Percentiles rank a stretch among this genome's conserved stretches.
Conservation (phyloP, 2,797 vertebrate genomes). For the Enteromius anoplus region DNA sequence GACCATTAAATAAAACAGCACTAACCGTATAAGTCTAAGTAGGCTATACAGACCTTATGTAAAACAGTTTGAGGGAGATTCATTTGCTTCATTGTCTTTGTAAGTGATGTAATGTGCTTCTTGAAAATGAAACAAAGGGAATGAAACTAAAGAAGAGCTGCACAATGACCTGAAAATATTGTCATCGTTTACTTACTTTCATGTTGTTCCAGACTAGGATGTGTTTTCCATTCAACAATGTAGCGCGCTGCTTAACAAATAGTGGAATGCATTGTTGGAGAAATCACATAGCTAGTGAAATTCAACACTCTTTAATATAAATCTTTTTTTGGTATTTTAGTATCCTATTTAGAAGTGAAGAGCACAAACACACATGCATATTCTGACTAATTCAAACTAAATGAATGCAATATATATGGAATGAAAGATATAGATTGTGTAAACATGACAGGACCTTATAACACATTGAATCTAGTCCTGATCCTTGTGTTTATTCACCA, state of each 20-base stretch:
- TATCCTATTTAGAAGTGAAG: too few species aligned
- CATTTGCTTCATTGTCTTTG: not conserved
- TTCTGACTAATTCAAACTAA: too few species aligned
- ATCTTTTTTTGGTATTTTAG: not conserved
- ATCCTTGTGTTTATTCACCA: not conserved
- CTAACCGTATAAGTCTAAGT: not conserved
- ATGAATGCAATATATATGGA: not conserved
- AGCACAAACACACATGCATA: too few species aligned
- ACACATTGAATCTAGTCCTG: not conserved
- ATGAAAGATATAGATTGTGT: not conserved
- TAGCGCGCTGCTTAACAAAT: not conserved
- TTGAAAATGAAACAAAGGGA: not conserved
- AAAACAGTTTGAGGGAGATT: not conserved
- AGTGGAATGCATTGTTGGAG: not conserved
- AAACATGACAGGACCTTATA: not conserved
- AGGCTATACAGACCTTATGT: not conserved
- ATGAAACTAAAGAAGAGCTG: too few species aligned
- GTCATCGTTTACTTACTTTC: not conserved
- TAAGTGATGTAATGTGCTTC: not conserved
- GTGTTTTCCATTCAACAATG: not conserved
- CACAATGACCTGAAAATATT: not conserved
- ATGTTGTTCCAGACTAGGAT: not conserved
- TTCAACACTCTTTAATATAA: not conserved
- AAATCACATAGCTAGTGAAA: not conserved
- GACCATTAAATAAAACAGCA: not conserved